Evolutionary conservation across 2,888 invertebrate species (phyloP).

Genomic region (Hermaeophaga mercurialis): DNA sequence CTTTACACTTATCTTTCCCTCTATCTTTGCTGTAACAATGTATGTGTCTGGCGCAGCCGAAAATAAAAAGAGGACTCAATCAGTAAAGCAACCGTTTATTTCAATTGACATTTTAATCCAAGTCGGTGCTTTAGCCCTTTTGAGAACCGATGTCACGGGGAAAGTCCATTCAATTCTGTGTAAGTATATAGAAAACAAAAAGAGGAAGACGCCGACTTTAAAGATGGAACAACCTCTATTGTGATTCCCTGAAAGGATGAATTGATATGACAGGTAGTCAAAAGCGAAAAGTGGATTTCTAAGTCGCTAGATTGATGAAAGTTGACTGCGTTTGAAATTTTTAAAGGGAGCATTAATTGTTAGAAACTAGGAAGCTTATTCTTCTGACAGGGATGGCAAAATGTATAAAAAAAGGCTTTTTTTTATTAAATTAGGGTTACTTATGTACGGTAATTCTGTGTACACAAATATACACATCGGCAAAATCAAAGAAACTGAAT

Average conservation of each 20-base stretch:
- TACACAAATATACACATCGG: no score
- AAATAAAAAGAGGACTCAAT: conserved; percentile 30
- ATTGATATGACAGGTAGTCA: conserved; percentile 34
- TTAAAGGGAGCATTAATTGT: conserved; percentile 25
- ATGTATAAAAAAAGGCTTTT: no score
- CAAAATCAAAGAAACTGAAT: no score
- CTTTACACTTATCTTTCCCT: conserved; percentile 14
- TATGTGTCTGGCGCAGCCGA: conserved; percentile 18
- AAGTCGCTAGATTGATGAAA: conserved; percentile 28
- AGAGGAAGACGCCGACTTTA: conserved; percentile 17
- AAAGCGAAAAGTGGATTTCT: conserved; percentile 27
- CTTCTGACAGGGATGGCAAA: conserved; percentile 8
- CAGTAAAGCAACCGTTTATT: conserved; percentile 38
- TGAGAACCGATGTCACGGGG: conserved; percentile 22
- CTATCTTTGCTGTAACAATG: conserved; percentile 19
- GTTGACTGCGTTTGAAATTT: conserved; percentile 24
- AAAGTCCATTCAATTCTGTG: conserved; percentile 12
- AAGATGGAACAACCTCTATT: conserved; percentile 25
- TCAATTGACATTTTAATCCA: conserved; percentile 42
- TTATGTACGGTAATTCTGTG: no score
- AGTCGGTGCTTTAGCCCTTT: conserved; percentile 26
- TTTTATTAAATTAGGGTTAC: no score
- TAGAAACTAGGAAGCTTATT: conserved; percentile 19
- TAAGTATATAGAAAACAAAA: conserved; percentile 8
- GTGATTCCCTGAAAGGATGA: conserved; percentile 23